A percentile compares a stretch with the other conserved stretches of the same genome.
phyloP scores from a whole-genome alignment of 2,113 vertebrate species.

The Todiramphus saurophagus region DNA sequence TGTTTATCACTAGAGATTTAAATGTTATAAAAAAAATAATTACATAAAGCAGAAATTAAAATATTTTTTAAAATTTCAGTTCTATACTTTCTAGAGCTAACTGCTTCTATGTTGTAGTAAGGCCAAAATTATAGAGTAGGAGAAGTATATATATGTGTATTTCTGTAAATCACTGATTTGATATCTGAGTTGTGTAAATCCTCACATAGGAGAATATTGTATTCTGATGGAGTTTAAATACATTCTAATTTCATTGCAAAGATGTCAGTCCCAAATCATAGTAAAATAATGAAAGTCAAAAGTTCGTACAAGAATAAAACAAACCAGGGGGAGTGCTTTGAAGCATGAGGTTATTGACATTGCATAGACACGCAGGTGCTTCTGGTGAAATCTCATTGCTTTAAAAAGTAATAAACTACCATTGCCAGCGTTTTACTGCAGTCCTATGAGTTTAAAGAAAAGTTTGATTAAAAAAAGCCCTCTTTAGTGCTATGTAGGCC shows the following conservation, averaged over 20 bases:
- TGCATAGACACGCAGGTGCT: background rate
- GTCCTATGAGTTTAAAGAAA: background rate
- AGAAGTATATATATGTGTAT: background rate
- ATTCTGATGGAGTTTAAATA: background rate
- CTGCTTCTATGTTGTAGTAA: background rate
- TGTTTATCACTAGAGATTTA: background rate
- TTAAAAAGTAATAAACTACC: background rate
- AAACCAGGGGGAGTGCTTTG: background rate
- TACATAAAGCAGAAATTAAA: background rate
- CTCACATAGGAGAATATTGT: background rate
- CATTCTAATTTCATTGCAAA: background rate
- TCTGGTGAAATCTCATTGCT: background rate
- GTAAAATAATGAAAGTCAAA: background rate
- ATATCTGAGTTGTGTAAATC: accelerated
- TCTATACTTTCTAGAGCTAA: background rate
- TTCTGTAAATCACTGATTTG: background rate
- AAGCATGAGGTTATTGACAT: background rate
- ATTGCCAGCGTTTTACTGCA: background rate
- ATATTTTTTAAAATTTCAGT: background rate
- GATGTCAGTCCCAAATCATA: background rate
- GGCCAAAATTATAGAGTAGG: background rate
- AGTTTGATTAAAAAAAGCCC: background rate
- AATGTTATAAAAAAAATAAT: background rate
- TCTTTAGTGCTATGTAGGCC: background rate
- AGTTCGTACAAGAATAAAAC: background rate